These are phyloP conservation scores for Popillia japonica DNA, from an alignment of 1,140 invertebrate genomes.

Conservation along the genomic window DNA sequence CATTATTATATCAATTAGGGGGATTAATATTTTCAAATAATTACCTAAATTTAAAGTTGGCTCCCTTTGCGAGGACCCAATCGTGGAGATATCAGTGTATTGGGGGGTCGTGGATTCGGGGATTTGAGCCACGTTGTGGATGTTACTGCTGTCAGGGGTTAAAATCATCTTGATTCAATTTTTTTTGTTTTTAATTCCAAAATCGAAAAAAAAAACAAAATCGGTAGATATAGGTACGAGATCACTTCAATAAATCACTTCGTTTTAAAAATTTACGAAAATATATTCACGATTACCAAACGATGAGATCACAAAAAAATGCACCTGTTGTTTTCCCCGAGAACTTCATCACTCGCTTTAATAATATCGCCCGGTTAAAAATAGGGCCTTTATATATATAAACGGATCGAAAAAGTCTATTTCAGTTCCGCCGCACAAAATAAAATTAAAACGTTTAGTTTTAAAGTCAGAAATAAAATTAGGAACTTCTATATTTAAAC, in stretches of 20 bases:
- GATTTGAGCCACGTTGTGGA: constrained; percentile 50
- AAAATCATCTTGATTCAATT: constrained; percentile 57
- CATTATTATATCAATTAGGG: not conserved
- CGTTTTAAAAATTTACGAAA: not conserved
- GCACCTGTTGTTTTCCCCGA: constrained; percentile 5
- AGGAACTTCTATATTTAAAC: constrained; percentile 17
- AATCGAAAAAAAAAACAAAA: not conserved
- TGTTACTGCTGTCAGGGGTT: constrained; percentile 56
- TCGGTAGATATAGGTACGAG: not conserved
- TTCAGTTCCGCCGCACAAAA: not conserved
- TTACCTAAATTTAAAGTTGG: constrained; percentile 59
- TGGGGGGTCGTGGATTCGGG: constrained; percentile 51
- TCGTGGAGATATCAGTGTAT: constrained; percentile 47
- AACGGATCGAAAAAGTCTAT: not conserved
- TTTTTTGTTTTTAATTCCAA: no score
- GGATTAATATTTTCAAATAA: no score
- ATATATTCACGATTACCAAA: not conserved
- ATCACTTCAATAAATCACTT: not conserved
- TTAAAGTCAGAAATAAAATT: constrained; percentile 33
- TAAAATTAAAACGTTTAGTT: not conserved
- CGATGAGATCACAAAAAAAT: constrained; percentile 36
- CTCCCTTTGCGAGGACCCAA: constrained; percentile 49
- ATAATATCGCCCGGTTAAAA: not conserved
- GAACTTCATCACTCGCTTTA: constrained; percentile 6
- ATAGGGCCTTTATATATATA: not conserved